Conservation (phyloP, 2,797 vertebrate genomes). For the Tympanoctomys barrerae region DNA sequence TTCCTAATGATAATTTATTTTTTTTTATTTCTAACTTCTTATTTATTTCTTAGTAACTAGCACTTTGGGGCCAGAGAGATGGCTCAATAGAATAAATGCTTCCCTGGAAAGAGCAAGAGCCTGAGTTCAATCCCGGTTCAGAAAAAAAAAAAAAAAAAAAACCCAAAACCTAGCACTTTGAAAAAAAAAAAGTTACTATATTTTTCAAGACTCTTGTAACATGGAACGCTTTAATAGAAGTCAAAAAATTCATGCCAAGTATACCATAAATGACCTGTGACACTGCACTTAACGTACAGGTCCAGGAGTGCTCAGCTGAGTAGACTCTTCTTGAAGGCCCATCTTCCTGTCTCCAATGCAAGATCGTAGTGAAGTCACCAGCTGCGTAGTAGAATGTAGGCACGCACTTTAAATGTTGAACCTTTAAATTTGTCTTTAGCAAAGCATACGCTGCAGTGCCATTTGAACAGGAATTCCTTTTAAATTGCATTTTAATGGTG, state of each 20-base stretch:
- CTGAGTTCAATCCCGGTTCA: too few relatives aligned
- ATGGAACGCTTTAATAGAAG: background rate
- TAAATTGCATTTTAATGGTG: constrained; percentile 60
- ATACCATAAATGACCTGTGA: background rate
- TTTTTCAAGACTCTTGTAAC: background rate
- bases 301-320: background rate
- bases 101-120: too few relatives aligned
- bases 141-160: too few relatives aligned
- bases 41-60: constrained; percentile 59
- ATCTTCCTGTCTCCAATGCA: background rate
- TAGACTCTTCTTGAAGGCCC: background rate
- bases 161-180: too few relatives aligned
- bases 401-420: constrained; percentile 37
- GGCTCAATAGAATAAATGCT: too few relatives aligned
- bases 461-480: constrained; percentile 39
- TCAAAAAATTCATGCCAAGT: background rate
- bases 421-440: constrained; percentile 49
- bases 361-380: constrained; percentile 40
- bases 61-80: background rate
- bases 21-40: constrained; percentile 19
- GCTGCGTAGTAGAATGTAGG: background rate
- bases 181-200: background rate
- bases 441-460: background rate
- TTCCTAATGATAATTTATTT: constrained; percentile 4
- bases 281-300: background rate